Evolutionary conservation across 1,140 invertebrate species (phyloP).

Genomic region (Berghia stephanieae): DNA sequence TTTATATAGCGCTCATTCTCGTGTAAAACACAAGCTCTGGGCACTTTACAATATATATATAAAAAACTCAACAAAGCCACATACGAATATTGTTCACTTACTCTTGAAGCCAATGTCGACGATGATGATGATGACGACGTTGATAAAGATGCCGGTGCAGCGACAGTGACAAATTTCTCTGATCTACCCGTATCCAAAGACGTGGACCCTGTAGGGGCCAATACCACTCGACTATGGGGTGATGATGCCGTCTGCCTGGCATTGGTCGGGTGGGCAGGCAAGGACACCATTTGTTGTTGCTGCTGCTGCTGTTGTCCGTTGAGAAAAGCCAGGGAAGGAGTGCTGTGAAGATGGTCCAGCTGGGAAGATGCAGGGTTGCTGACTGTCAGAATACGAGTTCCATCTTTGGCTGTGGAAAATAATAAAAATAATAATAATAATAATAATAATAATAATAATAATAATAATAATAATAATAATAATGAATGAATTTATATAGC

Average conservation of each 20-base stretch:
- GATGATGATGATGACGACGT: background rate
- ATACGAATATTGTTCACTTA: no score
- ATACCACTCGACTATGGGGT: no score
- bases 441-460: background rate
- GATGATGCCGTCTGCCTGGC: no score
- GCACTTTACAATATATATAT: no score
- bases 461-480: background rate
- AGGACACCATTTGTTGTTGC: background rate
- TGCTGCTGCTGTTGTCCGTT: background rate
- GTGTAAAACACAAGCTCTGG: no score
- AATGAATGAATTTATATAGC: background rate
- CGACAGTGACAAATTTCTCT: no score
- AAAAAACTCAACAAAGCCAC: no score
- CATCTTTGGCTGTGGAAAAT: slow-evolving; percentile 26
- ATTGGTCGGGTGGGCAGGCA: slow-evolving; percentile 21
- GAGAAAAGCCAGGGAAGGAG: background rate
- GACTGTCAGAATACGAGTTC: slow-evolving; percentile 28
- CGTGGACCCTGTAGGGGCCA: no score
- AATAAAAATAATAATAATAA: background rate
- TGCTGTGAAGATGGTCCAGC: slow-evolving; percentile 17
- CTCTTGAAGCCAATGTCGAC: slow-evolving; percentile 3
- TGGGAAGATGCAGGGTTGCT: slow-evolving; percentile 22
- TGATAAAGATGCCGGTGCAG: background rate
- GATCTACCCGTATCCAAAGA: no score
- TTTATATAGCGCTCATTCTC: no score